These are phyloP conservation scores for Manis javanica DNA, from an alignment of 2,797 vertebrate species.

Conservation along the genomic window DNA sequence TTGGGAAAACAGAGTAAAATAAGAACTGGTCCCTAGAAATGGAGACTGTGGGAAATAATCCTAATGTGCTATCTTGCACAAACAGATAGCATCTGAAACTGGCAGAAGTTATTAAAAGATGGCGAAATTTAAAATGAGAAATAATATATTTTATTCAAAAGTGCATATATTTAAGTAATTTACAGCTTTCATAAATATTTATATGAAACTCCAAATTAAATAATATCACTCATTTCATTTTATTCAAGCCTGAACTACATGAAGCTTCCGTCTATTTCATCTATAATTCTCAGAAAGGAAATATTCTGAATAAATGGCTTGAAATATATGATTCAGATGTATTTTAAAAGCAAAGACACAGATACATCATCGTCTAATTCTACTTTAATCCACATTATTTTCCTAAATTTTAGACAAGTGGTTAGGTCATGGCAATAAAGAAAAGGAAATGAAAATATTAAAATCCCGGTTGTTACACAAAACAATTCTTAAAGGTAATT, in stretches of 20 bases:
- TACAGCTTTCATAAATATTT: conserved; percentile 65
- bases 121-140: neutral
- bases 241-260: conserved; percentile 48
- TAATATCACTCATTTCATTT: conserved; percentile 70
- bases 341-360: conserved; percentile 57
- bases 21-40: neutral
- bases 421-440: conserved; percentile 63
- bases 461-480: conserved; percentile 76
- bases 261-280: conserved; percentile 59
- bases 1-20: neutral
- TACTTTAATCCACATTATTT: conserved; percentile 76
- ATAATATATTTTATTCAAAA: neutral
- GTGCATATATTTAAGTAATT: conserved; percentile 3
- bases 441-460: conserved; percentile 70
- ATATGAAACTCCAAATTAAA: conserved; percentile 52
- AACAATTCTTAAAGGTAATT: conserved; percentile 76
- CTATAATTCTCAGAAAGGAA: conserved; percentile 57
- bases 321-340: conserved; percentile 61
- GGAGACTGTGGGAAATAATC: neutral
- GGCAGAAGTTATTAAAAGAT: neutral
- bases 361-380: conserved; percentile 77
- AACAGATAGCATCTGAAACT: neutral
- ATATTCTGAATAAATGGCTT: conserved; percentile 58
- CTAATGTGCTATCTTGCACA: too few species aligned
- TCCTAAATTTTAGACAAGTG: conserved; percentile 73